phyloP scores from a whole-genome alignment of 2,888 invertebrate genomes.

The Psococerastis gibbosa region DNA sequence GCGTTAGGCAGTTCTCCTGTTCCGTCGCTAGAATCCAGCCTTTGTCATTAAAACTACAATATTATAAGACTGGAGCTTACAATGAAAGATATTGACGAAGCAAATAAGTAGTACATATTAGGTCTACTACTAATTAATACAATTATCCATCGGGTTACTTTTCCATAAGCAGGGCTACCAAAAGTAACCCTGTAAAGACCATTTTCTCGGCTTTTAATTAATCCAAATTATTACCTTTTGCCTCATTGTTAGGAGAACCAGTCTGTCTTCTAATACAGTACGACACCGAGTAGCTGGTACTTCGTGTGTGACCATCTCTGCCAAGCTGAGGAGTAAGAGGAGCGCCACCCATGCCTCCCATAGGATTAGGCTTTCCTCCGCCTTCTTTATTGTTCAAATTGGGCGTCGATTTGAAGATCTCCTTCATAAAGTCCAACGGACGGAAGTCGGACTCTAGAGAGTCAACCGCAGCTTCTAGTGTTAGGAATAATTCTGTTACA shows the following conservation, averaged over 20 bases:
- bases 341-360: constrained; percentile 14
- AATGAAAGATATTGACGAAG: background rate
- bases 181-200: too few species aligned
- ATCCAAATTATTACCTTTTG: constrained; percentile 22
- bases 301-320: constrained; percentile 51
- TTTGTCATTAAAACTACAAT: too few species aligned
- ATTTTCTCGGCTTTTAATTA: too few species aligned
- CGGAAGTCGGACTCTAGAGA: constrained; percentile 81
- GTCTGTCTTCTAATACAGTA: constrained; percentile 60
- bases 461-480: constrained; percentile 87
- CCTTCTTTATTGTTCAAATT: constrained; percentile 78
- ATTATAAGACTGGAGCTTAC: too few species aligned
- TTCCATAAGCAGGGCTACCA: too few species aligned
- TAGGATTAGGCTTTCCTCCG: constrained; percentile 34
- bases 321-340: constrained; percentile 17
- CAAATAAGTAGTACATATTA: background rate
- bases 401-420: constrained; percentile 91
- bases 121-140: too few species aligned
- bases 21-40: too few species aligned
- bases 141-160: too few species aligned
- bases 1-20: too few species aligned
- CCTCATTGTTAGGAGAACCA: constrained; percentile 36
- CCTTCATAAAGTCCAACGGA: constrained; percentile 82
- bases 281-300: constrained; percentile 83
- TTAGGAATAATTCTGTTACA: constrained; percentile 89